Conservation (phyloP, 2,113 vertebrate species). For the Prionailurus viverrinus region DNA sequence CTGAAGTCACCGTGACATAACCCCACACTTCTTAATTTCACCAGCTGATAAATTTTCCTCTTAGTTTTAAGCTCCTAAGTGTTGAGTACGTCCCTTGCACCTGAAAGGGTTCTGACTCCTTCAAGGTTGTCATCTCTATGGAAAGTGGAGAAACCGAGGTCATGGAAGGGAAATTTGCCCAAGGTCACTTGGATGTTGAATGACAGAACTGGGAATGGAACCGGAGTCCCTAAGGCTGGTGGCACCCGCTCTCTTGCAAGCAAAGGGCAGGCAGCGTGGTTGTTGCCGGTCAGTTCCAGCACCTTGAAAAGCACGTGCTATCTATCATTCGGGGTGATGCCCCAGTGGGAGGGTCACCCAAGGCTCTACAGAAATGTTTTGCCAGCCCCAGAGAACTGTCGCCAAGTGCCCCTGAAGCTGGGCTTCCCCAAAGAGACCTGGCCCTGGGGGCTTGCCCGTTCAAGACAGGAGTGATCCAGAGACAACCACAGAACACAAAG, state of each 20-base stretch:
- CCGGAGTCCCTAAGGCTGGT: neutral
- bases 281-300: neutral
- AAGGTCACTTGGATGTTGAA: neutral
- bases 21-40: neutral
- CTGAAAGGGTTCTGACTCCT: neutral
- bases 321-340: neutral
- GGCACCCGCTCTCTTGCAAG: neutral
- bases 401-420: neutral
- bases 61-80: slow-evolving; percentile 16
- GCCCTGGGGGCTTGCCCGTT: neutral
- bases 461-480: neutral
- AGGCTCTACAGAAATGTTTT: neutral
- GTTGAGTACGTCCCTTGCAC: neutral
- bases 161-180: neutral
- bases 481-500: neutral
- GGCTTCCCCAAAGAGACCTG: neutral
- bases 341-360: neutral
- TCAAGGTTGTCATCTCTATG: neutral
- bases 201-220: neutral
- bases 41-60: neutral
- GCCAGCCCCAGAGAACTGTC: neutral
- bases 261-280: neutral
- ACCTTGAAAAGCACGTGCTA: neutral
- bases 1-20: neutral
- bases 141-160: slow-evolving; percentile 15